Conservation (phyloP, 2,888 invertebrate genomes). For the Didymodactylos carnosus region DNA sequence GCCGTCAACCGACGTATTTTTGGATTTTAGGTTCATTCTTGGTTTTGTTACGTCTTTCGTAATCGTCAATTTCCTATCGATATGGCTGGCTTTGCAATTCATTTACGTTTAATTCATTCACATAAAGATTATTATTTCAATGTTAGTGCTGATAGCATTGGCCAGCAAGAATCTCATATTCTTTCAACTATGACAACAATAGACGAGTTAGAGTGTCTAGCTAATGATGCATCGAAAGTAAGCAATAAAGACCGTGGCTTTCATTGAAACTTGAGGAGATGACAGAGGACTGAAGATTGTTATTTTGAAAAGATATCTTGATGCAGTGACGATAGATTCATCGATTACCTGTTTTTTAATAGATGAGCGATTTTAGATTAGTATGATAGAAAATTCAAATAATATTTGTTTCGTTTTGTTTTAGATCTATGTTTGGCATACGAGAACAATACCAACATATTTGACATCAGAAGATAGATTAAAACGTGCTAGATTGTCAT, state of each 20-base stretch:
- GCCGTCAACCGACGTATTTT: neutral
- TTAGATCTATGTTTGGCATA: slow-evolving; percentile 11
- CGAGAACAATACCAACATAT: neutral
- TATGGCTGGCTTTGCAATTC: slow-evolving; percentile 14
- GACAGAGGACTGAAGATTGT: too few species aligned
- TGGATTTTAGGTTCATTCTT: neutral
- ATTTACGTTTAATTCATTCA: slow-evolving; percentile 23
- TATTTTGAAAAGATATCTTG: too few species aligned
- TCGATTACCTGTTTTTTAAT: too few species aligned
- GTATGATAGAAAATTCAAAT: neutral
- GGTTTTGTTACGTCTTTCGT: neutral
- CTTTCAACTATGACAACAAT: slow-evolving; percentile 36
- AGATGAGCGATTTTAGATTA: neutral
- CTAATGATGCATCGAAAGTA: slow-evolving; percentile 4
- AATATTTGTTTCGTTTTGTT: neutral
- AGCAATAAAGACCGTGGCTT: too few species aligned
- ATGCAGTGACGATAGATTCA: too few species aligned
- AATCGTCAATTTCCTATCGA: slow-evolving; percentile 13
- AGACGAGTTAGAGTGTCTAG: slow-evolving; percentile 2
- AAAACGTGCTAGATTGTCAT: neutral
- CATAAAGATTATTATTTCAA: neutral
- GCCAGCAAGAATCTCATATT: slow-evolving; percentile 15
- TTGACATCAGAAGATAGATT: neutral
- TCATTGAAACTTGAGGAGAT: too few species aligned
- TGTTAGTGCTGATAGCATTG: neutral